Conservation (phyloP, 2,113 vertebrate genomes). For the Dissostichus mawsoni region DNA sequence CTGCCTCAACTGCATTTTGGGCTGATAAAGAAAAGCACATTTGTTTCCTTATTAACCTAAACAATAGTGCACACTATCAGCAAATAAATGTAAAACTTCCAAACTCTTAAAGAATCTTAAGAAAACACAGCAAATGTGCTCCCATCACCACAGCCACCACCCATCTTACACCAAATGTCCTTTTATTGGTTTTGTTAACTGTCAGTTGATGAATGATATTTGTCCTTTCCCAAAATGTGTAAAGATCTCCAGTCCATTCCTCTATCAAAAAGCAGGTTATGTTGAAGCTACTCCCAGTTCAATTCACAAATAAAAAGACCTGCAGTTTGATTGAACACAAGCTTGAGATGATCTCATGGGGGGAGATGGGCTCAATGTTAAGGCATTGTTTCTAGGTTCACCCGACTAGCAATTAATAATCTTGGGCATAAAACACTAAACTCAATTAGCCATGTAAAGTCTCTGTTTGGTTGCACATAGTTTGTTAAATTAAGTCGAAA, state of each 20-base stretch:
- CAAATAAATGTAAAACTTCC: slow-evolving; percentile 26
- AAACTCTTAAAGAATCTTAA: slow-evolving; percentile 1
- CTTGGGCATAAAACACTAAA: slow-evolving; percentile 46
- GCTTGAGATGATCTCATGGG: slow-evolving; percentile 25
- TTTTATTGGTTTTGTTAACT: slow-evolving; percentile 32
- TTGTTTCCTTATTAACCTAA: slow-evolving; percentile 47
- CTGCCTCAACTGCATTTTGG: slow-evolving; percentile 51
- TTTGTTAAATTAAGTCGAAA: background rate
- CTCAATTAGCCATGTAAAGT: slow-evolving; percentile 54
- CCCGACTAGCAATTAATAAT: slow-evolving; percentile 56
- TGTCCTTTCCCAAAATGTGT: background rate
- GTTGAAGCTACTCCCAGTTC: background rate
- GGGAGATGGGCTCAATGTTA: slow-evolving; percentile 13
- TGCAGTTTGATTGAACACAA: background rate
- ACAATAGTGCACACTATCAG: slow-evolving; percentile 40
- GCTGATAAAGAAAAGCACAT: slow-evolving; percentile 62
- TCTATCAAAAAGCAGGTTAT: background rate
- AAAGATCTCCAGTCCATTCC: slow-evolving; percentile 10
- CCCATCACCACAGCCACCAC: slow-evolving; percentile 16
- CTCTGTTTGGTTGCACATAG: slow-evolving; percentile 14
- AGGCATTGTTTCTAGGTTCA: slow-evolving; percentile 32
- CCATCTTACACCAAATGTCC: slow-evolving; percentile 14
- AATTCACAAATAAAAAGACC: background rate
- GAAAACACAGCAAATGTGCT: background rate
- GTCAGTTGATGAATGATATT: slow-evolving; percentile 6